These are phyloP conservation scores for Danio kyathit DNA, from an alignment of 2,797 vertebrate species.

Conservation along the genomic window DNA sequence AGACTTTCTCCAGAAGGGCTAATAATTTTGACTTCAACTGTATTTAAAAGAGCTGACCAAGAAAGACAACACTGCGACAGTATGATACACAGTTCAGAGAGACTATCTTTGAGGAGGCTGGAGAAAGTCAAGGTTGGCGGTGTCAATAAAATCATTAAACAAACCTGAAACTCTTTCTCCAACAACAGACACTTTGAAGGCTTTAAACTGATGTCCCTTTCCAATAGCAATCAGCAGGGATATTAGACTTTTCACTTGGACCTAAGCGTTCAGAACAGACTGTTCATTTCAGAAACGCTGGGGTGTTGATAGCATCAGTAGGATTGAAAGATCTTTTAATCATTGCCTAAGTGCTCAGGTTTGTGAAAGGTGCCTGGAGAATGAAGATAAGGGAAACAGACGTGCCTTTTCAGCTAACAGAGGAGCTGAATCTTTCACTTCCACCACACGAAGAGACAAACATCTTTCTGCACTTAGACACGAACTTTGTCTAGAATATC, in stretches of 20 bases:
- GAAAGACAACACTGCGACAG: constrained; percentile 5
- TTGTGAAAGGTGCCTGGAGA: constrained; percentile 64
- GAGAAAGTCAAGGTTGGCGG: constrained; percentile 34
- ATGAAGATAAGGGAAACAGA: constrained; percentile 75
- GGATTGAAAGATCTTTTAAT: constrained; percentile 75
- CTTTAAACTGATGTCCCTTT: constrained; percentile 69
- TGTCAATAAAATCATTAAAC: constrained; percentile 47
- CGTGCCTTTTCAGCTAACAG: constrained; percentile 60
- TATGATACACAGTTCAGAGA: neutral
- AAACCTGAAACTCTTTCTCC: constrained; percentile 39
- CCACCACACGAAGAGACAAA: constrained; percentile 37
- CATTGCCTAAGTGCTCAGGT: constrained; percentile 65
- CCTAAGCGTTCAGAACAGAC: constrained; percentile 71
- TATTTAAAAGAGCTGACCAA: constrained; percentile 1
- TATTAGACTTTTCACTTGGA: constrained; percentile 71
- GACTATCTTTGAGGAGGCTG: neutral
- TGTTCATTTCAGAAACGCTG: constrained; percentile 70
- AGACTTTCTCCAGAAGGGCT: too few relatives aligned
- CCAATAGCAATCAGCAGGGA: constrained; percentile 74
- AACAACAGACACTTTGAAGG: constrained; percentile 41
- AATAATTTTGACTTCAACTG: neutral
- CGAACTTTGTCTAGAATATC: constrained; percentile 7
- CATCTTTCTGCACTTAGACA: neutral
- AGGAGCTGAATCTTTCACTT: constrained; percentile 36
- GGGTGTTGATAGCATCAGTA: constrained; percentile 73